phyloP scores from a whole-genome alignment of 2,797 vertebrate genomes.

The Brachyrhaphis roseni region DNA sequence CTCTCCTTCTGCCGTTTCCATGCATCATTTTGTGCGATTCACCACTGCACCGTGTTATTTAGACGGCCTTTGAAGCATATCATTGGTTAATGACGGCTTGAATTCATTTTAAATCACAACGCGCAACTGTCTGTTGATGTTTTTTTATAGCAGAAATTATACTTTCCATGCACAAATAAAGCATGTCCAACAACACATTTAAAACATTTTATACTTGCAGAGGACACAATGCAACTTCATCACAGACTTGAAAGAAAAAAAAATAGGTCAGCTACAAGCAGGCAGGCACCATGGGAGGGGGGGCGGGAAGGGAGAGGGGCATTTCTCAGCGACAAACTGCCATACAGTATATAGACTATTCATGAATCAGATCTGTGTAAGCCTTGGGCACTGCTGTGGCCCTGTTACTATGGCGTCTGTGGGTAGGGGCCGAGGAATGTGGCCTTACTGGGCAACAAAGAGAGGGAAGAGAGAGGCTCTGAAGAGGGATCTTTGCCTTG shows the following conservation, averaged over 20 bases:
- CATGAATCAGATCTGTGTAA: slow-evolving; percentile 81
- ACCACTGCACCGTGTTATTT: not conserved
- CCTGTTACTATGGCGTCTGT: slow-evolving; percentile 75
- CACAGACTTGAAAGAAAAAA: slow-evolving; percentile 55
- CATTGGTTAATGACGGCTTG: not conserved
- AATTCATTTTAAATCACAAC: slow-evolving; percentile 14
- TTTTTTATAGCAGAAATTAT: not conserved
- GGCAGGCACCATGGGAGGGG: slow-evolving; percentile 53
- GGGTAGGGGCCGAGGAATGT: slow-evolving; percentile 72
- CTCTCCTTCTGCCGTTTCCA: slow-evolving; percentile 22
- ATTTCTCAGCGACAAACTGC: slow-evolving; percentile 73
- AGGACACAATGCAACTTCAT: slow-evolving; percentile 47
- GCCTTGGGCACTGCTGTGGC: slow-evolving; percentile 74
- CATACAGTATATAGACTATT: slow-evolving; percentile 79
- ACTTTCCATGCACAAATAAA: not conserved
- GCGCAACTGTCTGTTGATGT: not conserved
- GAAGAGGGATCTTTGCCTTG: slow-evolving; percentile 52
- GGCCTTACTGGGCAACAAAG: slow-evolving; percentile 66
- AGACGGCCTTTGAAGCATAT: not conserved
- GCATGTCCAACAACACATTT: not conserved
- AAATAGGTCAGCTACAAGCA: slow-evolving; percentile 73
- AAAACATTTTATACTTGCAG: slow-evolving; percentile 19
- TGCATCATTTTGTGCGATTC: slow-evolving; percentile 23
- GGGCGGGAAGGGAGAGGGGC: slow-evolving; percentile 51
- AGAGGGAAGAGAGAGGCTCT: slow-evolving; percentile 35